Conservation (phyloP, 1,140 invertebrate species). For the Monochamus saltuarius region DNA sequence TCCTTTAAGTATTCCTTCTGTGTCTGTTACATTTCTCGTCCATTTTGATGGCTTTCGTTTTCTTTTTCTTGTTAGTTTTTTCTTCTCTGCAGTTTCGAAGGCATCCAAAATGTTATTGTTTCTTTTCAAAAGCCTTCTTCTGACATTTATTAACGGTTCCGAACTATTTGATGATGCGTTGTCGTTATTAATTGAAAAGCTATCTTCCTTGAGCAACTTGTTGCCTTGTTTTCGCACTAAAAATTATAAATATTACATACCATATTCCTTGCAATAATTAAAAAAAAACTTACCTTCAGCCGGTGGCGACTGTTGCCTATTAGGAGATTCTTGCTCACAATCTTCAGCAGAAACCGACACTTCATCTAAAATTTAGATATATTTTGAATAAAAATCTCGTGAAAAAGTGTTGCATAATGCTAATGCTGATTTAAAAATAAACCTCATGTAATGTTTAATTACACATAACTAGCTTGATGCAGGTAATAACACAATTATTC, state of each 20-base stretch:
- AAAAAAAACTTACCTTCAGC: conserved; percentile 20
- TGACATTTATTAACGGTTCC: conserved; percentile 3
- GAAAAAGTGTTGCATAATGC: too few relatives aligned
- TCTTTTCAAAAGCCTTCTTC: conserved; percentile 9
- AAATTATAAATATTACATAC: conserved; percentile 12
- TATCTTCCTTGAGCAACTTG: too few relatives aligned
- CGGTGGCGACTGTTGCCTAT: too few relatives aligned
- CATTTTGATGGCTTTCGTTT: conserved; percentile 12
- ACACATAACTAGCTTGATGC: too few relatives aligned
- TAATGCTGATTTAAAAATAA: too few relatives aligned
- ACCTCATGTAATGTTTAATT: too few relatives aligned
- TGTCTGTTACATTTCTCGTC: conserved; percentile 4
- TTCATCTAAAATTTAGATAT: too few relatives aligned
- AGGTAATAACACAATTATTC: too few relatives aligned
- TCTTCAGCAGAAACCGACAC: too few relatives aligned
- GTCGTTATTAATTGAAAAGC: too few relatives aligned
- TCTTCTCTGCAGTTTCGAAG: conserved; percentile 11
- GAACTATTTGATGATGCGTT: neutral
- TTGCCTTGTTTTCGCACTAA: neutral
- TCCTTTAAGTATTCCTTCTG: neutral
- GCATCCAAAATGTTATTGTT: conserved; percentile 9
- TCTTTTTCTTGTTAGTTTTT: conserved; percentile 16
- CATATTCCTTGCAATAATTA: neutral
- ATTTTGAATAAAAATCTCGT: too few relatives aligned
- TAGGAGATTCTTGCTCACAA: too few relatives aligned